Conservation (phyloP, 2,113 vertebrate species). For the Upupa epops region DNA sequence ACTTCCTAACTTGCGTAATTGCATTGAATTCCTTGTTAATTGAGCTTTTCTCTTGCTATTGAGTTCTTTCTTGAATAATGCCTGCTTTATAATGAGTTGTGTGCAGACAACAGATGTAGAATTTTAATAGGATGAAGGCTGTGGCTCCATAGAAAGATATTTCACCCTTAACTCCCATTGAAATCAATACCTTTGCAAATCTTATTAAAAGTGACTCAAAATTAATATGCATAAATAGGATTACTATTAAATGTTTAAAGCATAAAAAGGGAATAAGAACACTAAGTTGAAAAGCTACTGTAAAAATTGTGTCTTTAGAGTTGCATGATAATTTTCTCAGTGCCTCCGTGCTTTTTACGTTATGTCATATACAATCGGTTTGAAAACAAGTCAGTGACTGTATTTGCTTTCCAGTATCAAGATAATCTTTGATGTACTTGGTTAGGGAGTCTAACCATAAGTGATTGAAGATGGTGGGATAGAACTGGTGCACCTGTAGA, state of each 20-base stretch:
- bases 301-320: background rate
- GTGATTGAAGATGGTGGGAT: background rate
- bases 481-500: background rate
- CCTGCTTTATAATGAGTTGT: constrained; percentile 1
- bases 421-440: background rate
- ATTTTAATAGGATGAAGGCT: constrained; percentile 17
- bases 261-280: background rate
- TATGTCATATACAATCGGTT: fast-evolving
- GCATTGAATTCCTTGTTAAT: constrained; percentile 50
- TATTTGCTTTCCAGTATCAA: too few species aligned
- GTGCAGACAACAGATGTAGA: constrained; percentile 27
- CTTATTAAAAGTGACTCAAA: background rate
- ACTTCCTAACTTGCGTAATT: constrained; percentile 42
- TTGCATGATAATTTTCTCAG: background rate
- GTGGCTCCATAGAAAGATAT: background rate
- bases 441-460: background rate
- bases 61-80: constrained; percentile 9
- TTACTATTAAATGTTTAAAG: background rate
- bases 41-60: constrained; percentile 29
- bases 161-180: constrained; percentile 13
- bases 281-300: background rate
- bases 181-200: constrained; percentile 49
- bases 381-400: background rate
- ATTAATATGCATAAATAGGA: constrained; percentile 14
- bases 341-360: background rate